Conservation (phyloP, 2,797 vertebrate genomes). For the Allobates femoralis region DNA sequence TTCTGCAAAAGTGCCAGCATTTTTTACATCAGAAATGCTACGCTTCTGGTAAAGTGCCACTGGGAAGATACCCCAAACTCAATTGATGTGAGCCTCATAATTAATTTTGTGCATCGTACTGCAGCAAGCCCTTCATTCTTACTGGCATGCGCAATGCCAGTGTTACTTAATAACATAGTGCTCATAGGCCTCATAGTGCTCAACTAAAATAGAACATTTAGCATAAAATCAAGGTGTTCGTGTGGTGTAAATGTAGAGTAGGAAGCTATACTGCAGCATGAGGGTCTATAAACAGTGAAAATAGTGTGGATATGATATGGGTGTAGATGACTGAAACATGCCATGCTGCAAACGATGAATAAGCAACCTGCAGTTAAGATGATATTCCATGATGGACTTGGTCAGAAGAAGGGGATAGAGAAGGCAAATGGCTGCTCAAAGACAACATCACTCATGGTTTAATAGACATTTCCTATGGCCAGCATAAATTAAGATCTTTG, state of each 20-base stretch:
- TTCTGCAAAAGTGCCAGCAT: too few species aligned
- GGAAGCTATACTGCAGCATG: not conserved
- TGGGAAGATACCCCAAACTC: too few species aligned
- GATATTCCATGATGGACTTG: not conserved
- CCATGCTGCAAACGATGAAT: not conserved
- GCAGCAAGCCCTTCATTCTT: too few species aligned
- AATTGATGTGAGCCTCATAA: too few species aligned
- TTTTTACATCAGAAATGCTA: too few species aligned
- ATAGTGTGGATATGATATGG: not conserved
- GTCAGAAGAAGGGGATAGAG: not conserved
- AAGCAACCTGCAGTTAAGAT: not conserved
- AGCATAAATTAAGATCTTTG: not conserved
- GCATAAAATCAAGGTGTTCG: not conserved
- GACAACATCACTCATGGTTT: not conserved
- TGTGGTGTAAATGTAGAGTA: not conserved
- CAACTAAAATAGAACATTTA: not conserved
- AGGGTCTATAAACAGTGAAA: not conserved
- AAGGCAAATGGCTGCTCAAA: not conserved
- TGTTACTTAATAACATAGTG: too few species aligned
- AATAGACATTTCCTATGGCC: not conserved
- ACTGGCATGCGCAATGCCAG: too few species aligned
- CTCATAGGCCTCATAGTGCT: too few species aligned
- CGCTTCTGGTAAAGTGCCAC: too few species aligned
- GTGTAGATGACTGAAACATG: not conserved
- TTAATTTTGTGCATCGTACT: too few species aligned